Percentiles rank a stretch among this genome's conserved stretches.
phyloP scores from a whole-genome alignment of 2,113 vertebrate species.

The Verasper variegatus region DNA sequence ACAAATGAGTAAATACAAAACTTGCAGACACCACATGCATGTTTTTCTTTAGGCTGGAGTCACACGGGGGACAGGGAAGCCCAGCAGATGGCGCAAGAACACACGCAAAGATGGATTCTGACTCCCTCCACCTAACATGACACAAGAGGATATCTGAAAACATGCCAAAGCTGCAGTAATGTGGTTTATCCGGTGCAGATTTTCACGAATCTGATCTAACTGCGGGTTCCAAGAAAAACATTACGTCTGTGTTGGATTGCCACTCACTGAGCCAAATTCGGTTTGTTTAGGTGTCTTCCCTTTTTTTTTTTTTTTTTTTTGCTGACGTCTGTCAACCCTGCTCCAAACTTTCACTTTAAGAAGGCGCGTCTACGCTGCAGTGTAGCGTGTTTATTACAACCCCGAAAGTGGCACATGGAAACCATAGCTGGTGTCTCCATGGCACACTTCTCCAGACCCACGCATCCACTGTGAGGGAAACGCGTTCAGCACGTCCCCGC shows the following conservation, averaged over 20 bases:
- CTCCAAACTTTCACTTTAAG: constrained; percentile 84
- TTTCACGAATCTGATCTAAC: not conserved
- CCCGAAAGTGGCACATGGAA: constrained; percentile 83
- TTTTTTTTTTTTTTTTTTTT: not conserved
- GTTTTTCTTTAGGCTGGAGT: not conserved
- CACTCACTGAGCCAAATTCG: not conserved
- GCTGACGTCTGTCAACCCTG: constrained; percentile 29
- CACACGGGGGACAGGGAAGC: too few relatives aligned
- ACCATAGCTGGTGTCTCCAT: constrained; percentile 48
- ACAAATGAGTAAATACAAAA: not conserved
- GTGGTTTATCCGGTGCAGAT: not conserved
- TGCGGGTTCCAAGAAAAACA: not conserved
- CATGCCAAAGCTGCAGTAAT: constrained; percentile 10
- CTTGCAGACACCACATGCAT: not conserved
- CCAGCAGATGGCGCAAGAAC: constrained; percentile 62
- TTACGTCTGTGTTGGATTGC: not conserved
- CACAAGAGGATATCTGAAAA: constrained; percentile 47
- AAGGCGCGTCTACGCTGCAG: constrained; percentile 78
- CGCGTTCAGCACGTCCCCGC: not conserved
- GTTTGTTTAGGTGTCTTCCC: not conserved
- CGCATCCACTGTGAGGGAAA: not conserved
- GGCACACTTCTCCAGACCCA: constrained; percentile 35
- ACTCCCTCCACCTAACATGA: constrained; percentile 15
- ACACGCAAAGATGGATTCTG: not conserved
- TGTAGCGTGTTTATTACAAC: constrained; percentile 73